Conservation (phyloP, 2,888 invertebrate species). For the Mimumesa dahlbomi region DNA sequence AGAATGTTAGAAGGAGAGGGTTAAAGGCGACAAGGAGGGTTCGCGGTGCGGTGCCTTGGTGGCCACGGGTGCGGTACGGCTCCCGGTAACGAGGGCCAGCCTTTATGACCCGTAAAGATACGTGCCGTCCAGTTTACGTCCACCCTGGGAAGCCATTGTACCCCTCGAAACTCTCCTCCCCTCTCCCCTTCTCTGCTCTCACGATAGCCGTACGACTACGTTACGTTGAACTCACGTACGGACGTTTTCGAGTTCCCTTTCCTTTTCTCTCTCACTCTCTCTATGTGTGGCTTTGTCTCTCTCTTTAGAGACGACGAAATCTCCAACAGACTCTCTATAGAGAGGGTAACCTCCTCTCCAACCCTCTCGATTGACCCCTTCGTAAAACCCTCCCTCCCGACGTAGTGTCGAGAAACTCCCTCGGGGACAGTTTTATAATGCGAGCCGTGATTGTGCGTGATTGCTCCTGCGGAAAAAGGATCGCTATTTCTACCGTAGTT, state of each 20-base stretch:
- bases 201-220: slow-evolving; percentile 49
- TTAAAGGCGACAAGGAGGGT: slow-evolving; percentile 64
- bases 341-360: slow-evolving; percentile 20
- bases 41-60: slow-evolving; percentile 78
- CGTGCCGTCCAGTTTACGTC: slow-evolving; percentile 77
- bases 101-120: slow-evolving; percentile 80
- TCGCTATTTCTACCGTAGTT: slow-evolving; percentile 9
- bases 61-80: slow-evolving; percentile 78
- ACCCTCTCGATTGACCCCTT: slow-evolving; percentile 36
- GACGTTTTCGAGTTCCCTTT: slow-evolving; percentile 63
- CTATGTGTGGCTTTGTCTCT: too few species aligned
- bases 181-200: too few species aligned
- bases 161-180: slow-evolving; percentile 37
- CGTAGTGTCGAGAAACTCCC: slow-evolving; percentile 57
- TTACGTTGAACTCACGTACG: slow-evolving; percentile 63
- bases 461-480: slow-evolving; percentile 61
- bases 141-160: slow-evolving; percentile 38
- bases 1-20: slow-evolving; percentile 53
- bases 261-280: too few species aligned
- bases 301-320: slow-evolving; percentile 71
- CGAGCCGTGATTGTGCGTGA: slow-evolving; percentile 74
- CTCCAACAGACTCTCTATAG: slow-evolving; percentile 61
- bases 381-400: slow-evolving; percentile 27
- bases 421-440: slow-evolving; percentile 75
- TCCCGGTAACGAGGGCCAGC: slow-evolving; percentile 78